Conservation (phyloP, 2,113 vertebrate species). For the Tachycineta bicolor region DNA sequence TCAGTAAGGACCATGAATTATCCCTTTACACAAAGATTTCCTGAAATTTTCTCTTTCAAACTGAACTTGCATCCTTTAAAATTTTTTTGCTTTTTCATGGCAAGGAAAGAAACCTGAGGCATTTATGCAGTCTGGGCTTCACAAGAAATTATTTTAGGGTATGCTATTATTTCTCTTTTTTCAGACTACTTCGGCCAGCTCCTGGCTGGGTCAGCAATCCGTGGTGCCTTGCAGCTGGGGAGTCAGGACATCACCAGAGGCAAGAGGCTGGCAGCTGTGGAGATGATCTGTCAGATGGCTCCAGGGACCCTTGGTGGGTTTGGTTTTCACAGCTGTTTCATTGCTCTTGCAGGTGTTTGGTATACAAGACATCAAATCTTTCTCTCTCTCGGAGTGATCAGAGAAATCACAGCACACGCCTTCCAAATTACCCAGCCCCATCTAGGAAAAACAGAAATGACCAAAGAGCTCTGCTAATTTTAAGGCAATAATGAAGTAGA, state of each 20-base stretch:
- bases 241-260: neutral
- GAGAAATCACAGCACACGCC: neutral
- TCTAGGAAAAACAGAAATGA: neutral
- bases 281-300: neutral
- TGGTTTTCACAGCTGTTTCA: neutral
- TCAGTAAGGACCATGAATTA: neutral
- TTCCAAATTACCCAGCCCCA: neutral
- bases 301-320: neutral
- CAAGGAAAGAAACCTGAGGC: neutral
- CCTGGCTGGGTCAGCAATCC: neutral
- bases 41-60: neutral
- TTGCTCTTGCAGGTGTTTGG: neutral
- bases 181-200: neutral
- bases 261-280: neutral
- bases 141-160: neutral
- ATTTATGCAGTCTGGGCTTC: neutral
- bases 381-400: neutral
- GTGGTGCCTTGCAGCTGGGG: neutral
- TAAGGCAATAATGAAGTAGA: neutral
- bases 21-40: neutral
- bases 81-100: neutral
- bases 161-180: neutral
- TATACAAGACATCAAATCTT: neutral
- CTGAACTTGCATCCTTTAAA: neutral
- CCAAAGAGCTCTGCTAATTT: neutral